Conservation (phyloP, 2,113 vertebrate genomes). For the Mormyrus iriodes region DNA sequence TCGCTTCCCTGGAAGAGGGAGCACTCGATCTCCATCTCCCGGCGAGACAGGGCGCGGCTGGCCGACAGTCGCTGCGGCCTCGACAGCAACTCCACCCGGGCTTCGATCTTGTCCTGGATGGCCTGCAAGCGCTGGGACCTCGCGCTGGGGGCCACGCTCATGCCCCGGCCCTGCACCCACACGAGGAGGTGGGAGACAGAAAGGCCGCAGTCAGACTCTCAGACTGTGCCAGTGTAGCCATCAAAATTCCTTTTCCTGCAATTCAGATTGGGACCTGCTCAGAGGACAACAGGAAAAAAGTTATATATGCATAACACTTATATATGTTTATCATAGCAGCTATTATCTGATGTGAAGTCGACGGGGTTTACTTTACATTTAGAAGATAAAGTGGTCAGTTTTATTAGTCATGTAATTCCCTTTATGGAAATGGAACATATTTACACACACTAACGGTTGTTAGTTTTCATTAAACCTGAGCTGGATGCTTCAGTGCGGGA, state of each 20-base stretch:
- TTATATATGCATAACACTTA: not conserved
- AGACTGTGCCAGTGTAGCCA: not conserved
- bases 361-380: not conserved
- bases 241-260: not conserved
- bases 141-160: conserved; percentile 74
- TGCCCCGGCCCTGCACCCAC: conserved; percentile 57
- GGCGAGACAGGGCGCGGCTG: conserved; percentile 77
- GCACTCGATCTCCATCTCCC: conserved; percentile 93
- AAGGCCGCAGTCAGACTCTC: not conserved
- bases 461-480: not conserved
- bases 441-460: not conserved
- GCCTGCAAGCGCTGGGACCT: conserved; percentile 69
- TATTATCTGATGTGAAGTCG: not conserved
- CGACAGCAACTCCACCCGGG: conserved; percentile 69
- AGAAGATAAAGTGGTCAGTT: not conserved
- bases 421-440: not conserved
- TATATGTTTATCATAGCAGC: not conserved
- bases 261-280: not conserved
- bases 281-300: not conserved
- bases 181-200: not conserved
- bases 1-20: conserved; percentile 86
- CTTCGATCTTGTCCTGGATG: conserved; percentile 78
- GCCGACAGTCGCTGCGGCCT: conserved; percentile 81
- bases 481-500: not conserved
- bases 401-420: not conserved